Evolutionary conservation across 2,113 vertebrate genomes (phyloP).

Genomic region (Silurus glanis): DNA sequence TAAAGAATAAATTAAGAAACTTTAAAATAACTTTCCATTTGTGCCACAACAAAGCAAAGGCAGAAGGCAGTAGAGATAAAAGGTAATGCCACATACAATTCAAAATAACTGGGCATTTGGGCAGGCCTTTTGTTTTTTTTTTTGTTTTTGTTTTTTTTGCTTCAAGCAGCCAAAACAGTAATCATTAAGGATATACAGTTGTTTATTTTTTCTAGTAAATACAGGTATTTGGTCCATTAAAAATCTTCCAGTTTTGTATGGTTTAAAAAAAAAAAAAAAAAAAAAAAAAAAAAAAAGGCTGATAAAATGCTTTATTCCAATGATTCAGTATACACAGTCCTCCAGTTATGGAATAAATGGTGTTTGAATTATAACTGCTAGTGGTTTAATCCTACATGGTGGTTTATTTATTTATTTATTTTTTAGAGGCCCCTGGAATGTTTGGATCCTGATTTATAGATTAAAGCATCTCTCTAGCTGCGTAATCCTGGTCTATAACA

Average conservation of each 20-base stretch:
- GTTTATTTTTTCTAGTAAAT: neutral
- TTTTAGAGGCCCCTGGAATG: constrained; percentile 44
- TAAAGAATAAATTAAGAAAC: constrained; percentile 15
- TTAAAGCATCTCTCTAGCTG: constrained; percentile 28
- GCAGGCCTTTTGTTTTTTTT: neutral
- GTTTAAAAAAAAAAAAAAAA: constrained; percentile 5
- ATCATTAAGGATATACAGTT: neutral
- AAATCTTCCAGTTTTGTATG: neutral
- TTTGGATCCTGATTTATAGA: constrained; percentile 27
- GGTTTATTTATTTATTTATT: neutral
- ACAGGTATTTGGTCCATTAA: neutral
- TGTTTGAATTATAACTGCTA: neutral
- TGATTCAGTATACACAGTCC: neutral
- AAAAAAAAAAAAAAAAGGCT: constrained; percentile 18
- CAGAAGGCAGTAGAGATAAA: constrained; percentile 33
- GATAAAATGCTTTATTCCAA: constrained; percentile 27
- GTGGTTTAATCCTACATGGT: constrained; percentile 27
- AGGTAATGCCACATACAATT: neutral
- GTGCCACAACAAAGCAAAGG: constrained; percentile 22
- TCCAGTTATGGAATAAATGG: neutral
- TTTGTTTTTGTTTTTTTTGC: too few species aligned
- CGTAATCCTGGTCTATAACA: constrained; percentile 15
- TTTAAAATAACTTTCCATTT: neutral
- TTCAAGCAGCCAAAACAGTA: neutral
- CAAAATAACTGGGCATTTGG: neutral